Evolutionary conservation across 2,888 invertebrate genomes (phyloP).

Genomic region (Adelphocoris suturalis): DNA sequence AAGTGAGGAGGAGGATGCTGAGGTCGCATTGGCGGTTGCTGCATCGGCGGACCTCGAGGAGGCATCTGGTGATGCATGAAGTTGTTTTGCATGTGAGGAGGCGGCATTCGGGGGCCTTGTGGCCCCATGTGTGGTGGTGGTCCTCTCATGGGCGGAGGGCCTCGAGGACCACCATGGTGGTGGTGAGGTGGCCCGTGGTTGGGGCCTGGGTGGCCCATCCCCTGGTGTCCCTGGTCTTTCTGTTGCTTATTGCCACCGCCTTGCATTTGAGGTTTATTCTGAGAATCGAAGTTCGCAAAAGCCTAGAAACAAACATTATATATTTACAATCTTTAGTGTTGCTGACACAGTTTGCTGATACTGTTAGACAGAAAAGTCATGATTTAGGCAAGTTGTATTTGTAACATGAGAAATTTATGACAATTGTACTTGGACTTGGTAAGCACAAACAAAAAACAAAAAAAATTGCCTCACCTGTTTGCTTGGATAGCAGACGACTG

Average conservation of each 20-base stretch:
- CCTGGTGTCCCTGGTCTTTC: conserved; percentile 52
- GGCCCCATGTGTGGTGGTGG: conserved; percentile 66
- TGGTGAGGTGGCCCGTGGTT: conserved; percentile 60
- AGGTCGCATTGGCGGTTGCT: conserved; percentile 74
- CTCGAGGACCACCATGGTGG: conserved; percentile 28
- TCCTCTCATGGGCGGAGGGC: conserved; percentile 61
- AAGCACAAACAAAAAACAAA: too few relatives aligned
- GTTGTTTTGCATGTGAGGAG: conserved; percentile 64
- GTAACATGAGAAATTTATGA: too few relatives aligned
- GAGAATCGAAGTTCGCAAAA: conserved; percentile 63
- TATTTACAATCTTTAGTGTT: too few relatives aligned
- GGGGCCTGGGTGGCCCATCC: conserved; percentile 49
- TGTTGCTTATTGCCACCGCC: conserved; percentile 58
- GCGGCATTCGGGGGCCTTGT: conserved; percentile 64
- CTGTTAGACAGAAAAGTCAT: conserved; percentile 24
- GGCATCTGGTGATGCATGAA: conserved; percentile 63
- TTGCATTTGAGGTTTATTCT: conserved; percentile 66
- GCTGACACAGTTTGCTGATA: too few relatives aligned
- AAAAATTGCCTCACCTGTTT: conserved; percentile 91
- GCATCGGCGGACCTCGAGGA: conserved; percentile 71
- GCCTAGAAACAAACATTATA: conserved; percentile 49
- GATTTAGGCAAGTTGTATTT: not conserved
- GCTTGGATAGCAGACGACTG: conserved; percentile 96
- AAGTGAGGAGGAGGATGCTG: conserved; percentile 72
- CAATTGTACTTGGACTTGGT: too few relatives aligned